Evolutionary conservation across 2,113 vertebrate species (phyloP).

Genomic region (Petrocephalus zakoni): DNA sequence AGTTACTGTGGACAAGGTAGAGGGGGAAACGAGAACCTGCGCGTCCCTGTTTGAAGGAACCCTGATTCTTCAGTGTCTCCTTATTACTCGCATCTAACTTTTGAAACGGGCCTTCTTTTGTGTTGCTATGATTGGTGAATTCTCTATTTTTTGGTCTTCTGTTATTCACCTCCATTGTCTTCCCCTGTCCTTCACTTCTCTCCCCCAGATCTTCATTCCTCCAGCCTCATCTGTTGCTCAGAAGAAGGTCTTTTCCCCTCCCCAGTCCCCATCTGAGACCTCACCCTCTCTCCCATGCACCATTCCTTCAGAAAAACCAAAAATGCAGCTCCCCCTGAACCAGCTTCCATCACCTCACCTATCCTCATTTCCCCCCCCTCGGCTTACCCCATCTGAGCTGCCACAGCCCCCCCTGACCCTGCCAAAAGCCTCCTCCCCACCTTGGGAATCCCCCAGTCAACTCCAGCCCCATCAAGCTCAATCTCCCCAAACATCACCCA

Average conservation of each 20-base stretch:
- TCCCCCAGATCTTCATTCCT: conserved; percentile 78
- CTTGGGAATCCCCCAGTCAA: conserved; percentile 29
- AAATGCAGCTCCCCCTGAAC: not conserved
- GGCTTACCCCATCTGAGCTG: not conserved
- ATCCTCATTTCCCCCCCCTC: conserved; percentile 39
- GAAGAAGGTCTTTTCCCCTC: conserved; percentile 69
- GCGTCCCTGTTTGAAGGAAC: not conserved
- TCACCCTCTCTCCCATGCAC: conserved; percentile 38
- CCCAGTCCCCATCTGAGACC: conserved; percentile 51
- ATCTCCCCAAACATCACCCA: conserved; percentile 22
- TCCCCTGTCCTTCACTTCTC: conserved; percentile 33
- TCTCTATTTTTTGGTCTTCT: conserved; percentile 25
- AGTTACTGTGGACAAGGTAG: conserved; percentile 76
- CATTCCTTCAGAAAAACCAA: conserved; percentile 47
- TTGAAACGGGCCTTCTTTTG: not conserved
- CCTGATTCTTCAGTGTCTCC: not conserved
- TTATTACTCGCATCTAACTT: not conserved
- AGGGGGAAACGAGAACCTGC: conserved; percentile 14
- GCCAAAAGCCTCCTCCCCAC: not conserved
- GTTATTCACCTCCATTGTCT: conserved; percentile 6
- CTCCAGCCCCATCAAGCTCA: not conserved
- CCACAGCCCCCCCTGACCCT: not conserved
- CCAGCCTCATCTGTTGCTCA: conserved; percentile 66
- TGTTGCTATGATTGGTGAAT: not conserved
- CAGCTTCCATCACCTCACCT: conserved; percentile 40